Percentiles rank a stretch among this genome's conserved stretches.
These are phyloP conservation scores for Holocentrus rufus DNA, from an alignment of 2,797 vertebrate genomes.

Conservation along the genomic window DNA sequence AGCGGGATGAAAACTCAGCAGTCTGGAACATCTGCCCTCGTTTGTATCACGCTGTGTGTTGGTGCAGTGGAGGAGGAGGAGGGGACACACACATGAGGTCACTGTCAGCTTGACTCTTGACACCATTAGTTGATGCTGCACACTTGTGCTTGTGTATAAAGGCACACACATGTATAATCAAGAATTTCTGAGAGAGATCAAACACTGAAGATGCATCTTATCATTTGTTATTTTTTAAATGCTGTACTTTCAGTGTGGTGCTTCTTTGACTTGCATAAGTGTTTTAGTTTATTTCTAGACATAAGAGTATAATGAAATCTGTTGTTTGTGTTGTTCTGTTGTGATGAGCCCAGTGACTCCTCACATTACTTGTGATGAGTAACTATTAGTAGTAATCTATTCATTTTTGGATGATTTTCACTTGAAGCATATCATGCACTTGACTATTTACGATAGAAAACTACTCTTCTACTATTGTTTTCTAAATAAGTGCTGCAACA, in stretches of 20 bases:
- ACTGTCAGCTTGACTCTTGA: no score
- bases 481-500: background rate
- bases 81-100: background rate
- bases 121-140: no score
- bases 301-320: background rate
- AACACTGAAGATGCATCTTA: no score
- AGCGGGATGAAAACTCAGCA: constrained; percentile 14
- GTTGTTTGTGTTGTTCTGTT: background rate
- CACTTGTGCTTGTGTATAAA: no score
- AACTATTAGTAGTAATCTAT: no score
- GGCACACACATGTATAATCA: no score
- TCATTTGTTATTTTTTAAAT: background rate
- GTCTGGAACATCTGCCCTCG: constrained; percentile 5
- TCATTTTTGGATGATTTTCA: background rate
- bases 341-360: background rate
- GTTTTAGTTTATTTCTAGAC: background rate
- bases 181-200: no score
- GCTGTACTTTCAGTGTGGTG: background rate
- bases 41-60: constrained; percentile 3
- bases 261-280: background rate
- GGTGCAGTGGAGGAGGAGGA: background rate
- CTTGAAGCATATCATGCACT: background rate
- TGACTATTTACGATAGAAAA: background rate
- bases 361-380: background rate
- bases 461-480: background rate